Evolutionary conservation across 2,113 vertebrate species (phyloP), one percentile per base, ranked within the genome.

Genomic region (Calcarius ornatus): DNA sequence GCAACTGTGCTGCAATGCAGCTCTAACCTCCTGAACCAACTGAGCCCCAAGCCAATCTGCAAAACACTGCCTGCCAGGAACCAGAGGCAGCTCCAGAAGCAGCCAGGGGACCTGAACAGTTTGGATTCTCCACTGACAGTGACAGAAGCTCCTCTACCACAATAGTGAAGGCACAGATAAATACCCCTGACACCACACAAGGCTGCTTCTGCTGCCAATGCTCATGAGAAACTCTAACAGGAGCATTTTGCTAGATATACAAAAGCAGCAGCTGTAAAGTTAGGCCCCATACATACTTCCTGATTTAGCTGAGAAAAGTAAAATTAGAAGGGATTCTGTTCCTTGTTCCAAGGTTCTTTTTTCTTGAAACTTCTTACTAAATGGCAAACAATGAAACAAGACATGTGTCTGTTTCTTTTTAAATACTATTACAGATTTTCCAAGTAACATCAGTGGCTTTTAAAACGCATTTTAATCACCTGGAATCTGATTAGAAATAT

Each of bases 1-100:
- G 64, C 51, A 83, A 56, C 31, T 30, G 70, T 70, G 69, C 51
- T 91, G 95, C 79, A 93, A 64, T 80, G 93, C 90, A 94, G 89
- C 60, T 79, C 81, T 85, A 64, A 53, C 72, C 68, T 84, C 84
- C 23, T 17, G 59, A 51, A 59, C 79, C 0, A 0, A 25, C 6
- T 12, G 20, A 92, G 51, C 43, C 64, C 11, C 40, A 64, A 72
- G 81, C 27, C 69, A 90, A 90, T 66, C 63, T 17, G 57, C 12
- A 53, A 76, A 79, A 45, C 1, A 0, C 13, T 30, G 68, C 27
- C 59, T 77, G 63, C 40, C 50, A 48, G 63, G 63, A 91, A 18
- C 10, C 22, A 60, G 38, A 68, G 48, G 51, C 25, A 83, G 42
- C 50, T 10, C 15, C 30, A 53, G 63, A 72, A 45, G 48, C 38